These are phyloP conservation scores for Caenorhabditis sulstoni DNA, from an alignment of 2,888 invertebrate species.

Conservation along the genomic window DNA sequence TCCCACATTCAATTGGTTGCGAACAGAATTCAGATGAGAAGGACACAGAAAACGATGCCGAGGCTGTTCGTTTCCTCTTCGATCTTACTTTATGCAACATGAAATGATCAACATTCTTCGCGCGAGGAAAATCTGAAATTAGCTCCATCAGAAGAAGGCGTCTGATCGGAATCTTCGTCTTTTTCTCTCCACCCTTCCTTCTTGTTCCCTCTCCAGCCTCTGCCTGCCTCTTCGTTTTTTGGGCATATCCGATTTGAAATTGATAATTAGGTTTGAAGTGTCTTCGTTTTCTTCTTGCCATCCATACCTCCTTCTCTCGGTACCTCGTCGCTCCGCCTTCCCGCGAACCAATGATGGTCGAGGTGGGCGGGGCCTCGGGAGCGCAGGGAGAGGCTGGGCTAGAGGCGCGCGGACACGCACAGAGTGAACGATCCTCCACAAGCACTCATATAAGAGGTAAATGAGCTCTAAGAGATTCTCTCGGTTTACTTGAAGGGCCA, in stretches of 20 bases:
- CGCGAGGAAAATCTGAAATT: slow-evolving; percentile 35
- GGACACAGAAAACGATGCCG: too few species aligned
- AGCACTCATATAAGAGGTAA: slow-evolving; percentile 70
- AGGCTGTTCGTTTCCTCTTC: background rate
- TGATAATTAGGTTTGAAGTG: slow-evolving; percentile 45
- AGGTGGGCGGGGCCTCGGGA: slow-evolving; percentile 23
- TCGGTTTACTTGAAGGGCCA: slow-evolving; percentile 61
- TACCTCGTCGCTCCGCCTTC: slow-evolving; percentile 30
- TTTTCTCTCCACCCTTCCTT: slow-evolving; percentile 11
- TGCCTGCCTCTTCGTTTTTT: background rate
- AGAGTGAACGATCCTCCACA: slow-evolving; percentile 61
- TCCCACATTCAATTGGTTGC: too few species aligned
- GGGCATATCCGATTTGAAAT: slow-evolving; percentile 11
- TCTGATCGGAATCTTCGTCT: slow-evolving; percentile 12
- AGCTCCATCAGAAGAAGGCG: slow-evolving; percentile 23
- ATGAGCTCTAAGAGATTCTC: slow-evolving; percentile 70
- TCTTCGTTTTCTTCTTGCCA: slow-evolving; percentile 24
- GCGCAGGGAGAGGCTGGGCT: slow-evolving; percentile 29
- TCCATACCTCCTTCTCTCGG: slow-evolving; percentile 23
- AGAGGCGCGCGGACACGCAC: slow-evolving; percentile 49
- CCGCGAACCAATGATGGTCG: slow-evolving; percentile 21
- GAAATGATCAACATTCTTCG: background rate
- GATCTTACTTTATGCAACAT: slow-evolving; percentile 23
- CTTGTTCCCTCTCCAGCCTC: background rate
- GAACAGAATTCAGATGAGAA: too few species aligned